These are phyloP conservation scores for Phataginus tricuspis DNA, from an alignment of 2,797 vertebrate genomes.

Conservation along the genomic window DNA sequence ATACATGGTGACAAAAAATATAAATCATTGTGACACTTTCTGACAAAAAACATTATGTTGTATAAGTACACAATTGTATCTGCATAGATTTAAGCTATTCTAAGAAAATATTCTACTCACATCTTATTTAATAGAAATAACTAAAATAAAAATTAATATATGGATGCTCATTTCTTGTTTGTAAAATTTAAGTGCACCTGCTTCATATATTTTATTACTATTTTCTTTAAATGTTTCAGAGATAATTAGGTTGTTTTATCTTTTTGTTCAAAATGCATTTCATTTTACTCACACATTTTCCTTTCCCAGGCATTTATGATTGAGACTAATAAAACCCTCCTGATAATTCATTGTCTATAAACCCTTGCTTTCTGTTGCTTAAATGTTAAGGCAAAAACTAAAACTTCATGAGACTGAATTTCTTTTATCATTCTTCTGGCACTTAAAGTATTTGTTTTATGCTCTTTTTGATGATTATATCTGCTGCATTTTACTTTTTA, in stretches of 20 bases:
- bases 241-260: not conserved
- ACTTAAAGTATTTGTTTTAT: not conserved
- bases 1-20: not conserved
- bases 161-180: not conserved
- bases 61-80: not conserved
- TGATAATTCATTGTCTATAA: constrained; percentile 28
- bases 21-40: not conserved
- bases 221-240: constrained; percentile 22
- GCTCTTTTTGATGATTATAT: not conserved
- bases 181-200: not conserved
- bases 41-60: not conserved
- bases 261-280: not conserved
- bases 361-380: not conserved
- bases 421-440: not conserved
- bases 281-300: not conserved
- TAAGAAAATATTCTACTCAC: not conserved
- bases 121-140: not conserved
- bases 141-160: not conserved
- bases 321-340: not conserved
- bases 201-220: not conserved
- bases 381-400: constrained; percentile 28
- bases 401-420: not conserved
- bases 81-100: not conserved
- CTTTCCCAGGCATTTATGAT: not conserved
- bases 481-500: not conserved